Evolutionary conservation across 1,140 invertebrate species (phyloP), one percentile per base, ranked within the genome.

Genomic region (Achatina immaculata): DNA sequence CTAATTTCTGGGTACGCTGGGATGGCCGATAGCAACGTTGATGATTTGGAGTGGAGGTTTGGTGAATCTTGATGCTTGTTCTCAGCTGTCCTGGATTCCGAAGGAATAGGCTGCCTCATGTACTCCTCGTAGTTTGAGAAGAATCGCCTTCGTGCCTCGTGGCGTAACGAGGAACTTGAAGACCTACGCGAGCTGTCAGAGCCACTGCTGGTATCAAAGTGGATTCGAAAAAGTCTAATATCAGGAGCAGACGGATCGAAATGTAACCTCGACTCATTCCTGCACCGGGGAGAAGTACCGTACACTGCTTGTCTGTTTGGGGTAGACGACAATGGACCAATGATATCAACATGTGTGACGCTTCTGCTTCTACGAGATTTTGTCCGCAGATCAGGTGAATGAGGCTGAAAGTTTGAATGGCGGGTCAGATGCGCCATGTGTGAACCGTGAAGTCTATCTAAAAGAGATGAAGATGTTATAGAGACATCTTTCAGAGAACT

Each of bases 51-150:
- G 28, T 21, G n/a, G 11, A 28, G 58, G 28, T 28, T 62, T 6
- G n/a, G 34, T 28, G 34, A 4, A 62, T 31, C 3, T 62, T 62
- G n/a, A 34, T 6, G 11, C 7, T 31, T 62, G 28, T 62, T 28
- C 28, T 62, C 58, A 31, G 58, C 28, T 62, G 16, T 34, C 1
- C n/a, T 9, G 4, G 28, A n/a, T 31, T 28, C 1, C 4, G 28
- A 6, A 11, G 58, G 4, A 62, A 19, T 11, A 31, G 58, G 16
- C 58, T 77, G 48, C 21, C 28, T 58, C 51, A 69, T 68, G 65
- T 78, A 45, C 24, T 80, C 78, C 48, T 80, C 66, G 42, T 80
- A 80, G 68, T 80, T 80, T 0, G 78, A 80, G 68, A 80, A 80
- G 40, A 80, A 80, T 14, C 48, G 28, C 31, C 31, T 71, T 31